A percentile compares a stretch with the other conserved stretches of the same genome.
phyloP scores from a whole-genome alignment of 2,113 vertebrate genomes.

The Menura novaehollandiae region DNA sequence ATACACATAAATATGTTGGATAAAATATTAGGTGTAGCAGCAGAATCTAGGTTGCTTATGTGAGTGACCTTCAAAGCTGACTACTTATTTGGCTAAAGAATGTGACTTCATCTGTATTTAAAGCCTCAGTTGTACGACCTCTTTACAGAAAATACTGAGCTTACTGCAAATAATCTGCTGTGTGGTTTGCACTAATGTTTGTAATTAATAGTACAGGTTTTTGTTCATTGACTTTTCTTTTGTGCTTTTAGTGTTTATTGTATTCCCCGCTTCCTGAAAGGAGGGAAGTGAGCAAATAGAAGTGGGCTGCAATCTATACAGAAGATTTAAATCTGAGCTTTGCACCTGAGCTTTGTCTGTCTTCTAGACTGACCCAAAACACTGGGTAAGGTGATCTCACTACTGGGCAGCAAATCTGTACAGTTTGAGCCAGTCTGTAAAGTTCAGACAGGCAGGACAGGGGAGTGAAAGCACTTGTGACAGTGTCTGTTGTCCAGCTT shows the following conservation, averaged over 20 bases:
- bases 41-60: neutral
- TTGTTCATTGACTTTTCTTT: neutral
- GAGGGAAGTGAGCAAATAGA: neutral
- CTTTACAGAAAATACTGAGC: neutral
- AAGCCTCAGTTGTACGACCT: neutral
- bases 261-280: neutral
- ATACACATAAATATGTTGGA: neutral
- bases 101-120: neutral
- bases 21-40: neutral
- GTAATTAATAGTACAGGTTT: neutral
- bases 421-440: neutral
- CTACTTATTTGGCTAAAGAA: neutral
- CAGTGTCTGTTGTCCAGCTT: neutral
- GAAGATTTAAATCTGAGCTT: neutral
- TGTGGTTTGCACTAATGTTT: constrained; percentile 58
- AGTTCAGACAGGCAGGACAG: neutral
- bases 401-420: neutral
- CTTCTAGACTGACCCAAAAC: neutral
- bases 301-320: neutral
- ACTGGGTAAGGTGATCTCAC: neutral
- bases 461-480: neutral
- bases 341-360: neutral
- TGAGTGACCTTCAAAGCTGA: neutral
- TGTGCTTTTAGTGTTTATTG: neutral
- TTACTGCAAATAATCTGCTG: constrained; percentile 20